Evolutionary conservation across 2,113 vertebrate species (phyloP).

Genomic region (Apodemus speciosus): DNA sequence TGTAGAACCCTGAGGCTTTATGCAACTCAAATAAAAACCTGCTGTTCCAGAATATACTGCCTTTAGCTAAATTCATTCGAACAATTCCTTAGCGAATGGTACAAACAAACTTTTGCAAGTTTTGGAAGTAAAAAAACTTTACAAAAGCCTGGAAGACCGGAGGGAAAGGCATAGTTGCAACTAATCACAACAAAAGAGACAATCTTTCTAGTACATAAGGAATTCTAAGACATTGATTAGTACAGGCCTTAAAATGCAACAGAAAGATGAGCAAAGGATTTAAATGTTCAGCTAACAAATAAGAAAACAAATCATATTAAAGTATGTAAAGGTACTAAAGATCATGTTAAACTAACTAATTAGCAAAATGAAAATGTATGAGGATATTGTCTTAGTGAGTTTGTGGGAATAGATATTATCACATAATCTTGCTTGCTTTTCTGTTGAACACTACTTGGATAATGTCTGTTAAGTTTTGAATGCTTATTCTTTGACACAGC

Average conservation of each 20-base stretch:
- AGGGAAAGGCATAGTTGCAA: background rate
- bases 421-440: background rate
- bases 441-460: background rate
- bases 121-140: constrained; percentile 53
- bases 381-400: background rate
- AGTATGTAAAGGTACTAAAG: background rate
- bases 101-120: constrained; percentile 50
- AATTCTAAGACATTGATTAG: background rate
- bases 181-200: background rate
- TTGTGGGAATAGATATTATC: background rate
- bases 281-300: background rate
- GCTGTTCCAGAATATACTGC: constrained; percentile 35
- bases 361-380: background rate
- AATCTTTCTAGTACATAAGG: background rate
- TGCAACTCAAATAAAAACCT: constrained; percentile 60
- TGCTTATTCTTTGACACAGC: background rate
- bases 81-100: constrained; percentile 31
- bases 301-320: background rate
- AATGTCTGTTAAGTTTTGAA: constrained; percentile 26
- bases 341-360: background rate
- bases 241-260: background rate
- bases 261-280: background rate
- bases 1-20: constrained; percentile 58
- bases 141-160: constrained; percentile 7
- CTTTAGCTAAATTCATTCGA: constrained; percentile 51